These are phyloP conservation scores for Periplaneta americana DNA, from an alignment of 1,140 invertebrate species.

Conservation along the genomic window DNA sequence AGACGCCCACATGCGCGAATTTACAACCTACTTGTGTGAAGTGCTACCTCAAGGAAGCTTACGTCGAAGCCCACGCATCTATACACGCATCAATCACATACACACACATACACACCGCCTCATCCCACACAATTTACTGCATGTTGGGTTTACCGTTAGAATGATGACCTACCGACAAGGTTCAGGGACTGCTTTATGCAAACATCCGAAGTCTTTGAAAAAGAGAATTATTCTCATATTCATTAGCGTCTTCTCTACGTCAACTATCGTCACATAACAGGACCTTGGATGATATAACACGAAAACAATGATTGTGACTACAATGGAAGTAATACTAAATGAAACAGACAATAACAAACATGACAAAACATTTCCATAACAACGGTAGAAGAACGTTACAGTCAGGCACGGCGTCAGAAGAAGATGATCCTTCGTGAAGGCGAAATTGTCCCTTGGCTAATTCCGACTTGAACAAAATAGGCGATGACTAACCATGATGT, in stretches of 20 bases:
- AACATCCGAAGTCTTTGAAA: background rate
- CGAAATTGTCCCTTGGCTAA: background rate
- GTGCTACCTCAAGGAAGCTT: background rate
- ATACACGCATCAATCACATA: background rate
- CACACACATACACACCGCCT: background rate
- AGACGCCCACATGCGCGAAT: too few species aligned
- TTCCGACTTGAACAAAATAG: background rate
- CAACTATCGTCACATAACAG: background rate
- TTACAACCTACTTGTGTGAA: too few species aligned
- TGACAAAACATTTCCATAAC: background rate
- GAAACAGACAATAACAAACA: background rate
- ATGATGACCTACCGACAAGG: background rate
- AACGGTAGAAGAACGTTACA: background rate
- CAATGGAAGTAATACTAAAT: background rate
- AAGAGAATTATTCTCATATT: too few species aligned
- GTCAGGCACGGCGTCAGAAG: background rate
- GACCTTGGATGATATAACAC: background rate
- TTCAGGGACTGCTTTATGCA: background rate
- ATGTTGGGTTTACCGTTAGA: background rate
- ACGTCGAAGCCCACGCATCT: background rate
- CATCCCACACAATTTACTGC: background rate
- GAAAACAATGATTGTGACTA: background rate
- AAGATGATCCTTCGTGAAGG: background rate
- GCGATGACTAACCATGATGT: background rate
- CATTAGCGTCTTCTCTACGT: background rate